Evolutionary conservation across 2,888 invertebrate species (phyloP).

Genomic region (Doris montereyensis): DNA sequence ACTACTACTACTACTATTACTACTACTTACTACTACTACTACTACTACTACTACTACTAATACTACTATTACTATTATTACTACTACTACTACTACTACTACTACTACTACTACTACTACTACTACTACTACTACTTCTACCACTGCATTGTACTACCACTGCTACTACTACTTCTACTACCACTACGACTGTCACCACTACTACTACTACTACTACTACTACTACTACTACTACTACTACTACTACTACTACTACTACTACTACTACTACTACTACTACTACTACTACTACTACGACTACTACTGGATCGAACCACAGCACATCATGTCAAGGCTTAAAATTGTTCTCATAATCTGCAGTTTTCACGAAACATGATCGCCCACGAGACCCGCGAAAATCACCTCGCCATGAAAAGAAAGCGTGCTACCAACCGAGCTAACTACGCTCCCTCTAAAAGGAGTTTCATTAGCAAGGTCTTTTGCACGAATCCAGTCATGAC

Average conservation of each 20-base stretch:
- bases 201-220: neutral
- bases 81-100: neutral
- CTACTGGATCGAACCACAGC: neutral
- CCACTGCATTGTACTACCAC: too few relatives aligned
- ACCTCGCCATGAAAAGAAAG: too few relatives aligned
- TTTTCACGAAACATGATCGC: too few relatives aligned
- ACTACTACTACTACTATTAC: neutral
- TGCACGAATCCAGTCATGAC: too few relatives aligned
- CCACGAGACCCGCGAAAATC: too few relatives aligned
- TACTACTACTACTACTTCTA: neutral
- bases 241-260: neutral
- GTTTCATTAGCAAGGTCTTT: too few relatives aligned
- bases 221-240: neutral
- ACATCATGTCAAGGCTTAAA: too few relatives aligned
- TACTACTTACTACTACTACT: neutral
- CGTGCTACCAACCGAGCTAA: too few relatives aligned
- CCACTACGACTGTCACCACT: neutral
- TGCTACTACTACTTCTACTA: neutral
- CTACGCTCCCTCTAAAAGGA: too few relatives aligned
- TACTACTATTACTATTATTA: neutral
- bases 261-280: neutral
- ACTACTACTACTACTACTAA: neutral
- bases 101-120: neutral
- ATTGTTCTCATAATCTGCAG: too few relatives aligned
- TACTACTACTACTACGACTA: neutral